A percentile compares a stretch with the other conserved stretches of the same genome.
Evolutionary conservation across 2,888 invertebrate species (phyloP).

Genomic region (Rhamphomyia laevipes): DNA sequence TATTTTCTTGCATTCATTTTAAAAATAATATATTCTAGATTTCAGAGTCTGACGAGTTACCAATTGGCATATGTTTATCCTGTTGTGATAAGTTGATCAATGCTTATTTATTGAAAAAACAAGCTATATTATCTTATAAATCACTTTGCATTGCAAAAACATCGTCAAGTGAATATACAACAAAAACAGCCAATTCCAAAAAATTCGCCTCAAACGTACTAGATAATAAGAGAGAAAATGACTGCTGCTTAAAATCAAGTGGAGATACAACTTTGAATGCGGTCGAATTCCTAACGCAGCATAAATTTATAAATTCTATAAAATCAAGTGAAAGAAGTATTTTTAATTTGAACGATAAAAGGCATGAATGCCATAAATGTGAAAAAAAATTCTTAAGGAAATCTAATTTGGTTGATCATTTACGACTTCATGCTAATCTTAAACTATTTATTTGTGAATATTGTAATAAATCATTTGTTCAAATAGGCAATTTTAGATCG

Average conservation of each 20-base stretch:
- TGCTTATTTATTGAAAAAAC: slow-evolving; percentile 14
- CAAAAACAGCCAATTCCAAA: background rate
- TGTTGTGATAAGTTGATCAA: slow-evolving; percentile 11
- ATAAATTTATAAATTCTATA: background rate
- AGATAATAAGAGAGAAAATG: background rate
- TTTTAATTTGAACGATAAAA: background rate
- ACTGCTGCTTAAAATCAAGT: background rate
- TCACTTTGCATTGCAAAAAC: background rate
- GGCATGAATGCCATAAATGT: slow-evolving; percentile 18
- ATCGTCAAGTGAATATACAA: too few relatives aligned
- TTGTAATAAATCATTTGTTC: slow-evolving; percentile 21
- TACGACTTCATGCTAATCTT: slow-evolving; percentile 20
- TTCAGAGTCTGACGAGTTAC: slow-evolving; percentile 10
- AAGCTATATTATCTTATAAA: slow-evolving; percentile 11
- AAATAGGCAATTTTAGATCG: slow-evolving; percentile 19
- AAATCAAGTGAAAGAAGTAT: background rate
- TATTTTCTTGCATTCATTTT: too few relatives aligned
- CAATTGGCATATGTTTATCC: slow-evolving; percentile 8
- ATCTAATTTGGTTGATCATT: slow-evolving; percentile 21
- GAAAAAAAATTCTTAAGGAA: slow-evolving; percentile 16
- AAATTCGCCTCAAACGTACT: too few relatives aligned
- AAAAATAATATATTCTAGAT: slow-evolving; percentile 10
- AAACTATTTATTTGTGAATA: slow-evolving; percentile 18
- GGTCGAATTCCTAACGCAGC: background rate
- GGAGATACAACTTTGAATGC: background rate